Base-by-base conservation (phyloP, 2,797 vertebrate species). In the Sebastes cheni region DNA sequence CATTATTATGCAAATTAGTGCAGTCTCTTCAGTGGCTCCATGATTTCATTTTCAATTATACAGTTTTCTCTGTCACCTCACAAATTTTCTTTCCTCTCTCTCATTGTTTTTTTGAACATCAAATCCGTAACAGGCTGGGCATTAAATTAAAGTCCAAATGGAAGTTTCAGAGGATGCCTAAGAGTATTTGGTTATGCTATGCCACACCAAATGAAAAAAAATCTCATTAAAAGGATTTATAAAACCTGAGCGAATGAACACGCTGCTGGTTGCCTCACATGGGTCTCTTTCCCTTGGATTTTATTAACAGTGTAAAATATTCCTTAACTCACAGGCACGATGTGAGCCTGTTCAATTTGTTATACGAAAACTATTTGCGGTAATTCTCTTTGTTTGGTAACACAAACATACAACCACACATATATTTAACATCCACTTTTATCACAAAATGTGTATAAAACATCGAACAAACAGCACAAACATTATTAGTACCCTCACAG, bases 1-100 rank as follows among this genome's bases (percentile, higher is more conserved):
- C 88, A 94, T 95, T 93, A 93, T 94, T 90, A 94, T 93, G 92
- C 80, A 94, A 94, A 94, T 94, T 46, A 71, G 64, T n/a, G 5
- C 60, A 36, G 76, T 83, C 81, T 92, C 87, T 78, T 87, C 74
- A 7, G 80, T 76, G 30, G 80, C 69, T 76, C 77, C 68, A 75
- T 85, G 85, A 84, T 88, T 93, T 88, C 73, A 75, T 85, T 91
- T 93, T 90, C 85, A 90, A 81, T 92, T 88, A 84, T 73, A 58
- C 32, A 42, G n/a, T 89, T 81, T 82, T 81, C 58, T 74, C 81
- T 77, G 76, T 86, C 84, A 83, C 86, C 80, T 75, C 73, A 62
- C 61, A 80, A 75, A 72, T 82, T 89, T 86, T 83, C 22, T 70
- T 81, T 68, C 34, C 14, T 66, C 12, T 74, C 72, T 75, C 72